A percentile compares a stretch with the other conserved stretches of the same genome.
Conservation (phyloP, 2,888 invertebrate species). For the Drosophila conformis region DNA sequence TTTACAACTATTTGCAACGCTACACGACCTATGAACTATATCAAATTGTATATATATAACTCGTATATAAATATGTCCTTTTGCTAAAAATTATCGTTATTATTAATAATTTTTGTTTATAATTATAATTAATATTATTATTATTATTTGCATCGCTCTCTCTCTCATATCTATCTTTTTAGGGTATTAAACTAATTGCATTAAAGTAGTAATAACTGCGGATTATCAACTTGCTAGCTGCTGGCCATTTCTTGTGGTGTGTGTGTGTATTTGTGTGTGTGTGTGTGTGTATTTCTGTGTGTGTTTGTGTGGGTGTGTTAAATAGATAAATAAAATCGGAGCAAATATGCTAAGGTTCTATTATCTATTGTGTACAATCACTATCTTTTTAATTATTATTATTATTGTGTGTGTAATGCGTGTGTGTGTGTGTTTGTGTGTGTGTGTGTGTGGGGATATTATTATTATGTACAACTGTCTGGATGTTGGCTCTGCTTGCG, state of each 20-base stretch:
- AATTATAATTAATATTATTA: slow-evolving; percentile 44
- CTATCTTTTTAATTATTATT: slow-evolving; percentile 59
- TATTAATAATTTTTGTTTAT: slow-evolving; percentile 43
- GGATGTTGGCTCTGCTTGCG: slow-evolving; percentile 90
- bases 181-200: slow-evolving; percentile 68
- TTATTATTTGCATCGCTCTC: slow-evolving; percentile 56
- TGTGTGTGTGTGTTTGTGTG: slow-evolving; percentile 38
- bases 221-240: slow-evolving; percentile 71
- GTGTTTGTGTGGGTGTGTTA: slow-evolving; percentile 17
- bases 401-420: slow-evolving; percentile 46
- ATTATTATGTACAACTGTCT: slow-evolving; percentile 85
- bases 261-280: slow-evolving; percentile 18
- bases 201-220: slow-evolving; percentile 79
- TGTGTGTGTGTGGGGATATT: slow-evolving; percentile 21
- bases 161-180: slow-evolving; percentile 30
- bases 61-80: slow-evolving; percentile 77
- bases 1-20: slow-evolving; percentile 77
- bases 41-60: slow-evolving; percentile 74
- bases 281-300: slow-evolving; percentile 16
- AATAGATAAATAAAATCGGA: slow-evolving; percentile 63
- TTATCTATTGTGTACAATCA: slow-evolving; percentile 65
- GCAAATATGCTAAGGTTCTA: slow-evolving; percentile 64
- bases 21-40: slow-evolving; percentile 77
- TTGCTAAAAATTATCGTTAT: slow-evolving; percentile 71
- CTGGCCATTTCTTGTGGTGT: slow-evolving; percentile 35